Base-by-base conservation (phyloP, 2,888 invertebrate genomes). In the Euzetes globulus region DNA sequence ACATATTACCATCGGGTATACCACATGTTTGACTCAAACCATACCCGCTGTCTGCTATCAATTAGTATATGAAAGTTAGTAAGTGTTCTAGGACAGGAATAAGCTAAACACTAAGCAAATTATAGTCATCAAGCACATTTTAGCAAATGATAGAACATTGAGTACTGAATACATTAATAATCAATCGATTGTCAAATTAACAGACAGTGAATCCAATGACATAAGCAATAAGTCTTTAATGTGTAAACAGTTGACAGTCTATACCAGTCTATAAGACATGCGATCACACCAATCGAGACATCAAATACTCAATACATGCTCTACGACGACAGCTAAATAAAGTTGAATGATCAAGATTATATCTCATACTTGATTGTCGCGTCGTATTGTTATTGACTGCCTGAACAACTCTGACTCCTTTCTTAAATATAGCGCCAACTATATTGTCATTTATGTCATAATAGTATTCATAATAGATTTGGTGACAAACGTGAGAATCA, bases 331-430 rank as follows among this genome's bases (percentile, higher is more conserved):
- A 58, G 3, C 58, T 58, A 58, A 58, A 19, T 58, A 58, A 72
- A 74, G 74, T n/a, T 74, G 75, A 50, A 55, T 60, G 75, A 72
- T 73, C 15, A 22, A 25, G 76, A 33, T 72, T 71, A 73, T n/a
- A 75, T 70, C 58, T 63, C 29, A 63, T 91, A 94, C 94, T 89
- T 94, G 94, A 94, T 94, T 93, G 94, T 22, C 75, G 75, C 11
- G 41, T 41, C 22, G 68, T 70, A 68, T 74, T 92, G 89, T 94
- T 89, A 88, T 94, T 94, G 86, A 93, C 92, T 90, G 94, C 91
- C 88, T 94, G 95, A 87, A 96, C 93, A 87, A 96, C 96, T 86
- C 96, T 92, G 86, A 97, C 97, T 88, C 97, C 96, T 88, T 97
- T 96, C 91, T 96, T 93, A 92, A 98, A 98, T 86, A 96, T 77